Evolutionary conservation across 2,888 invertebrate genomes (phyloP), one percentile per base, ranked within the genome.

Genomic region (Ceramica pisi): DNA sequence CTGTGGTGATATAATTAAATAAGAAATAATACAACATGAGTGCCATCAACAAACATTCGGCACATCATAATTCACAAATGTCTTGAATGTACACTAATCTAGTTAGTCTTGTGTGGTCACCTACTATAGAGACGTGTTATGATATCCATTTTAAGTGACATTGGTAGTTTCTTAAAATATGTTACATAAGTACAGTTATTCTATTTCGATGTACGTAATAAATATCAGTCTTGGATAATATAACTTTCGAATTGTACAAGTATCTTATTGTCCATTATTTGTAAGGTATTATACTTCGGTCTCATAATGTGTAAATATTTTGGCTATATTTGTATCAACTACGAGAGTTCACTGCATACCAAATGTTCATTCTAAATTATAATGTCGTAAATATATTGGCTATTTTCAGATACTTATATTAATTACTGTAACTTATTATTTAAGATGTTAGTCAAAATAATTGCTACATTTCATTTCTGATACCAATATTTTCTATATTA

Each of bases 231-330:
- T 87, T 88, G 82, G 84, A 86, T 90, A 87, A 73, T 88, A 78
- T 90, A 88, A 88, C 89, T 87, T 88, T 88, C 80, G 83, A 85
- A 87, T 86, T 90, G 88, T 89, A 88, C 85, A 87, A 90, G 88
- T 90, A 91, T 90, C 88, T 86, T 88, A 86, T 88, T 92, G 92
- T 93, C 93, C 93, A 93, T 88, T 93, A 92, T 86, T 80, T 80
- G 71, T 92, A 92, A 92, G 92, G 71, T 88, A 86, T 80, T 80
- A 75, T 86, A 84, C 71, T 87, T 87, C 67, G 87, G 84, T 86
- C 80, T 83, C 78, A 77, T 87, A 86, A 87, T 68, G 68, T 92
- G 92, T 93, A 92, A 90, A 92, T 93, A 92, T 83, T 88, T 90
- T 86, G 84, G 82, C 84, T 86, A 89, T 87, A 88, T 88, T 89